Evolutionary conservation across 2,797 vertebrate species (phyloP), one percentile per base, ranked within the genome.

Genomic region (Psittacula derbiana): DNA sequence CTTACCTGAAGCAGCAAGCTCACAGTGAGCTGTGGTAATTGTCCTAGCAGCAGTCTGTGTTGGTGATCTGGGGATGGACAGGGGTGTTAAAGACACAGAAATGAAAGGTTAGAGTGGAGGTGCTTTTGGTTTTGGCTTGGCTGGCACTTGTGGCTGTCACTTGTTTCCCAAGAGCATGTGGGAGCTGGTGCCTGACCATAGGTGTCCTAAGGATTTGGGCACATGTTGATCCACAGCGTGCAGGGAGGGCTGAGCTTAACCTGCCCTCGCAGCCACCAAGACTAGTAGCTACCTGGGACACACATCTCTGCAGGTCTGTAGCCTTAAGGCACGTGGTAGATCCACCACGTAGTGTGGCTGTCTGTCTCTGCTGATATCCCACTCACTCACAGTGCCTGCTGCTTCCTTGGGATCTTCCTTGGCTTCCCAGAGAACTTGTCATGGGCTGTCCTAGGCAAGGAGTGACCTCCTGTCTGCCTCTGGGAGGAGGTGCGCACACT

Each of bases 71-170:
- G 1, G 19, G 8, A 11, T 24, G 53, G 65, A n/a, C 43, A 62
- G 23, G 11, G 38, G 12, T 52, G n/a, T 67, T 80, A 44, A 50
- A 52, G 28, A 52, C 50, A 57, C 44, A 72, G 31, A 47, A 80
- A 58, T 65, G 18, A 36, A 89, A 78, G 44, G 50, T 80, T 89
- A 50, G 53, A 60, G 18, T 64, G 40, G 64, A 52, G 31, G n/a
- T 87, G 28, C 31, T 50, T 90, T 92, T 80, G 44, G 47, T 72
- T 89, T 84, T 76, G 70, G 31, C 62, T 60, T 71, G 84, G 55
- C 70, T 88, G 66, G 79, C 50, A 58, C 66, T 88, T 95, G 83
- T 24, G 73, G 67, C 69, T 89, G 80, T 70, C 61, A 46, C 69
- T 83, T 91, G 72, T 47, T 85, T 57, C 30, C 44, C 55, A 55